These are phyloP conservation scores for Bos indicus DNA, from an alignment of 2,113 vertebrate genomes.

Conservation along the genomic window DNA sequence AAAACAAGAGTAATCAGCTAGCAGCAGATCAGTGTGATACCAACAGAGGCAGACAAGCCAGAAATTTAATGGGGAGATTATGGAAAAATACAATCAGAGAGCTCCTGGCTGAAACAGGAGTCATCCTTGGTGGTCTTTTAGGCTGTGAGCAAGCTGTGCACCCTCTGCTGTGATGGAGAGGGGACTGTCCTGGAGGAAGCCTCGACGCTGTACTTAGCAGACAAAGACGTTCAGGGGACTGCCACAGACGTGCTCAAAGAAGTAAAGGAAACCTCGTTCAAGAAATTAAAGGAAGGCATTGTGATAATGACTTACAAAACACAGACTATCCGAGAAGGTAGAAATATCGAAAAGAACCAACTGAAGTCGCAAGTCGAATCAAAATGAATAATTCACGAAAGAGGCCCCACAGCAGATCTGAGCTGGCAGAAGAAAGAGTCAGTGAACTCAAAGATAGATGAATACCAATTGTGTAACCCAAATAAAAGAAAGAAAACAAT, in stretches of 20 bases:
- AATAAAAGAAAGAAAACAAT: neutral
- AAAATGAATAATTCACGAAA: neutral
- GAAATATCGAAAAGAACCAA: neutral
- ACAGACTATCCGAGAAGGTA: neutral
- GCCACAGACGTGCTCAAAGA: neutral
- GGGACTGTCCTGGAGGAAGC: neutral
- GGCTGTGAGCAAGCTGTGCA: rapidly evolving
- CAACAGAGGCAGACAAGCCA: neutral
- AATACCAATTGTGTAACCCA: neutral
- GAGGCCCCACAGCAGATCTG: neutral
- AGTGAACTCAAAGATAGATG: neutral
- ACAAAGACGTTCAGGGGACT: neutral
- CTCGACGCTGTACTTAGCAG: neutral
- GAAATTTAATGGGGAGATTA: neutral
- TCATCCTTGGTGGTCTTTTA: neutral
- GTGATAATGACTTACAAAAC: neutral
- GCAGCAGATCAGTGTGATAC: neutral
- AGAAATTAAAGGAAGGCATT: neutral
- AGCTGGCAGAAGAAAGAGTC: neutral
- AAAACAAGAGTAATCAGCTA: neutral
- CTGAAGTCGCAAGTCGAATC: neutral
- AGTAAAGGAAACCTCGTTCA: neutral
- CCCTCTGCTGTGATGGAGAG: neutral
- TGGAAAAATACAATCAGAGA: neutral
- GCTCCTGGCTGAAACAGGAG: too few relatives aligned